These are phyloP conservation scores for Sapajus apella DNA, from an alignment of 2,113 vertebrate genomes.

Conservation along the genomic window DNA sequence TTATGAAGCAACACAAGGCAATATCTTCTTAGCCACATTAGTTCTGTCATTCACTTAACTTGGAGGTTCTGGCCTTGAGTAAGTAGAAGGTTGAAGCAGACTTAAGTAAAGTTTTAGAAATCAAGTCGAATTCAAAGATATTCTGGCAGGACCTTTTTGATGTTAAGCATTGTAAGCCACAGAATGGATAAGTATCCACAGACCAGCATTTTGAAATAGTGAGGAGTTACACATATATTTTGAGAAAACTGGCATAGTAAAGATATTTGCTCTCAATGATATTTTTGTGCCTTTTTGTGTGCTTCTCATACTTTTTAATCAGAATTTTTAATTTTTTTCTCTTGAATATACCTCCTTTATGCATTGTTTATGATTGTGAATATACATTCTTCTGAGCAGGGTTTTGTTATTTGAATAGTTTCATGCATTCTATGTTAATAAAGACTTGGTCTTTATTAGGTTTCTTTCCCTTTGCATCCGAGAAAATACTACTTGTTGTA, in stretches of 20 bases:
- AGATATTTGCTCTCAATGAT: not conserved
- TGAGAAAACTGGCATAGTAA: not conserved
- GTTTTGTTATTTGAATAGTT: constrained; percentile 65
- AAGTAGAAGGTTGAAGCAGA: constrained; percentile 47
- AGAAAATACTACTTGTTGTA: constrained; percentile 28
- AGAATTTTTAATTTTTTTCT: constrained; percentile 67
- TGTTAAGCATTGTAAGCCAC: not conserved
- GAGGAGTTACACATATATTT: not conserved
- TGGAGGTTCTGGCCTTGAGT: constrained; percentile 41
- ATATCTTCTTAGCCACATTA: constrained; percentile 66
- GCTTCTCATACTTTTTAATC: constrained; percentile 60
- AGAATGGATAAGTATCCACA: constrained; percentile 41
- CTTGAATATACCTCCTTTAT: constrained; percentile 23
- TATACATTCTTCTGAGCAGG: constrained; percentile 61
- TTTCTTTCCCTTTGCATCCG: constrained; percentile 30
- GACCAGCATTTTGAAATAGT: constrained; percentile 11
- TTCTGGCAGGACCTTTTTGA: constrained; percentile 33
- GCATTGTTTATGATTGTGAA: constrained; percentile 67
- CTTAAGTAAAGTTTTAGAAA: constrained; percentile 55
- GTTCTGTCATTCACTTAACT: constrained; percentile 74
- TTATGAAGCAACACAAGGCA: constrained; percentile 69
- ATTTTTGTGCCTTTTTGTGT: constrained; percentile 57
- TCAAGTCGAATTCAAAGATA: constrained; percentile 20
- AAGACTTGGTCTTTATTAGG: constrained; percentile 54
- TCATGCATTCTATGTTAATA: constrained; percentile 74